Evolutionary conservation across 2,113 vertebrate genomes (phyloP).

Genomic region (Siphamia tubifer): DNA sequence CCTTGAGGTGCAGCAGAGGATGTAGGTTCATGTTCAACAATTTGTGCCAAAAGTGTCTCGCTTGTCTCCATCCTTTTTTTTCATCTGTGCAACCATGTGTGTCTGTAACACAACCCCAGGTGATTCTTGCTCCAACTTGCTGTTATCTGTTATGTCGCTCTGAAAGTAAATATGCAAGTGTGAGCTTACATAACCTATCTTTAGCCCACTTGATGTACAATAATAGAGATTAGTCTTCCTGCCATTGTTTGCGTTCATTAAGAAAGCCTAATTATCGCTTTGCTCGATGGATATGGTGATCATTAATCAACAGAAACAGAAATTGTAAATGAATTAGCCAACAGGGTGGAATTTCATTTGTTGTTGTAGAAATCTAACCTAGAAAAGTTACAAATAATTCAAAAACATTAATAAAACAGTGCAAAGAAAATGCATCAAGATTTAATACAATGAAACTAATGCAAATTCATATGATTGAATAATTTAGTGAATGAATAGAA

Average conservation of each 20-base stretch:
- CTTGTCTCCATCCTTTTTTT: constrained; percentile 9
- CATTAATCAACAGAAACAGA: too few species aligned
- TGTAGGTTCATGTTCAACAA: constrained; percentile 52
- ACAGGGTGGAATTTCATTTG: too few species aligned
- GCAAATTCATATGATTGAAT: too few species aligned
- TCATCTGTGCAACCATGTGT: constrained; percentile 49
- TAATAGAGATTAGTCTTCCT: constrained; percentile 16
- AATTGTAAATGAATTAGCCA: too few species aligned
- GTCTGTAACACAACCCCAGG: constrained; percentile 48
- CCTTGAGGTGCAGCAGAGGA: constrained; percentile 41
- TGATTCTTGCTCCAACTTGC: constrained; percentile 54
- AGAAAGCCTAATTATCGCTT: too few species aligned
- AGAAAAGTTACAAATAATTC: too few species aligned
- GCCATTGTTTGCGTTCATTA: constrained; percentile 14
- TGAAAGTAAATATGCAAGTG: constrained; percentile 15
- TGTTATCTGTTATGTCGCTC: neutral
- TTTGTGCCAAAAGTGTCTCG: constrained; percentile 51
- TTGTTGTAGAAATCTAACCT: too few species aligned
- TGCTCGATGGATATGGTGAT: too few species aligned
- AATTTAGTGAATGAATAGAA: too few species aligned
- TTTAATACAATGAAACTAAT: too few species aligned
- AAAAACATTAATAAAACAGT: too few species aligned
- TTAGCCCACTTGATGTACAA: neutral
- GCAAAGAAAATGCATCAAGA: too few species aligned
- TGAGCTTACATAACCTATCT: constrained; percentile 11